Evolutionary conservation across 2,113 vertebrate species (phyloP), one percentile per base, ranked within the genome.

Genomic region (Fregetta grallaria): DNA sequence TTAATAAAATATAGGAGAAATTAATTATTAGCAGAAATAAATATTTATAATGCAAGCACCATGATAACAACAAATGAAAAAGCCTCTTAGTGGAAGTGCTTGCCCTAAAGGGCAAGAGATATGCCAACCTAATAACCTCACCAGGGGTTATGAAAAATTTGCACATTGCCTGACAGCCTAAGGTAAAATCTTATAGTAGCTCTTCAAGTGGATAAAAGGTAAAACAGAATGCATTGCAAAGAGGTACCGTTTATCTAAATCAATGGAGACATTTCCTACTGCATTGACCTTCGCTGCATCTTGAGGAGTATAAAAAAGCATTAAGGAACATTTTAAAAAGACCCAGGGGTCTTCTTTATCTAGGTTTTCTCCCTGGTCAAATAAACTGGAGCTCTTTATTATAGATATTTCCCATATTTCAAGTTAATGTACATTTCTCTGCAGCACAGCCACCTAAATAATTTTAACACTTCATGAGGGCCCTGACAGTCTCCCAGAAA

Each of bases 221-320:
- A 96, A 97, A 97, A 89, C 14, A 90, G 84, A 97, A 97, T 92
- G 49, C 86, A 67, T 65, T 97, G 91, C 76, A 95, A 96, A 96
- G 92, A 96, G 55, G 47, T 85, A 65, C 91, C 49, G 19, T 97
- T 98, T 97, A 96, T 97, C 94, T 98, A 98, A 97, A 98, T 98
- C 93, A 97, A 15, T 89, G 90, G 74, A 97, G 96, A 96, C 94
- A 86, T 88, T 97, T 94, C 92, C 91, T 70, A 47, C 66, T 67
- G 82, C 96, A 96, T 36, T 97, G 98, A 97, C 96, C 97, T 98
- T 98, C 95, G 80, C 80, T 95, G 87, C 66, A 73, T 96, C 85
- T 94, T 93, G 85, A 98, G 89, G 38, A 97, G 11, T 55, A 91
- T 38, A 86, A 96, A 97, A 97, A 92, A 93, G 81, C 73, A 82